A percentile compares a stretch with the other conserved stretches of the same genome.
Evolutionary conservation across 2,113 vertebrate genomes (phyloP).

Genomic region (Pygoscelis antarcticus): DNA sequence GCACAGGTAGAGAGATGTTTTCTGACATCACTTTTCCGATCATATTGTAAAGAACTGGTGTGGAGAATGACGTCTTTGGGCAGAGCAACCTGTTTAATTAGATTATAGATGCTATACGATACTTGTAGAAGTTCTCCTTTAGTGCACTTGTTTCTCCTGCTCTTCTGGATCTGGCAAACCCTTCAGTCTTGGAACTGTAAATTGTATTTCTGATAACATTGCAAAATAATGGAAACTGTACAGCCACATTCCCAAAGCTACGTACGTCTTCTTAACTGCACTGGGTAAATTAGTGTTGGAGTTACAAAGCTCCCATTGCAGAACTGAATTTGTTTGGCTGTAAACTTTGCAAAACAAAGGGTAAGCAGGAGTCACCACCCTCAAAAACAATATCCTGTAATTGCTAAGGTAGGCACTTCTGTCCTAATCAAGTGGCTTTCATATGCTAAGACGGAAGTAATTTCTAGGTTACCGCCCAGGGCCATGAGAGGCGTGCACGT

Average conservation of each 20-base stretch:
- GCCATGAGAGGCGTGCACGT: accelerated
- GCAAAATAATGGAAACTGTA: background rate
- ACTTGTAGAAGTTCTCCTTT: background rate
- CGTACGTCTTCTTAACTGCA: accelerated
- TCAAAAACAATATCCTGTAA: accelerated
- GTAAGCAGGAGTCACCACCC: background rate
- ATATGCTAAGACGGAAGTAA: accelerated
- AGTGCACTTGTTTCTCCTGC: background rate
- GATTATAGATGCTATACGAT: accelerated
- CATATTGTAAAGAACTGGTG: accelerated
- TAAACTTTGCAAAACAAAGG: background rate
- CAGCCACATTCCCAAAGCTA: background rate
- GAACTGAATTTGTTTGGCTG: accelerated
- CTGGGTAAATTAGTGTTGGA: accelerated
- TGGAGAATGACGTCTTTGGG: background rate
- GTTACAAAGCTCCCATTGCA: background rate
- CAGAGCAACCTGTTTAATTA: background rate
- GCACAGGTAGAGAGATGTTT: background rate
- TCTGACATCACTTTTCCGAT: background rate
- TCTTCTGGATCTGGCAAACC: background rate
- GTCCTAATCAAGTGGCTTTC: background rate
- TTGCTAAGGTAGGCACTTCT: background rate
- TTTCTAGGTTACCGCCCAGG: accelerated
- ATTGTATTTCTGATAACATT: background rate
- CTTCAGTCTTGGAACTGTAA: background rate